Base-by-base conservation (phyloP, 2,888 invertebrate genomes). In the Drosophila melanosoma region DNA sequence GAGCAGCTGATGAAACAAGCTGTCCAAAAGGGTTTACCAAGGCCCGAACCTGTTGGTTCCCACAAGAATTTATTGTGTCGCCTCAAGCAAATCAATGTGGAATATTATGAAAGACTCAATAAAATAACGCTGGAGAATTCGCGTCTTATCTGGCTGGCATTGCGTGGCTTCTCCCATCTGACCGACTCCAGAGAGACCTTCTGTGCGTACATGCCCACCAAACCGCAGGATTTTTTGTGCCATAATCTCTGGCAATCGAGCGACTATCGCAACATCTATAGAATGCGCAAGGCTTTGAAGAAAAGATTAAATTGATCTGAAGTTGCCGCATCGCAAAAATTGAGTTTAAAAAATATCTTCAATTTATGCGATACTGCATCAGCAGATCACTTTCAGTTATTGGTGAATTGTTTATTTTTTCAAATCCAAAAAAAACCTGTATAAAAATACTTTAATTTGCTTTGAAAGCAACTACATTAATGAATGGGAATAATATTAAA, bases 191-290 rank as follows among this genome's bases (percentile, higher is more conserved):
- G 74, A 8, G 56, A 66, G 6, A 82, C 82, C 4, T 84, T 62
- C 26, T 85, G 71, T 7, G 72, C 87, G 2, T 85, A 89, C n/a
- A 69, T 85, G 71, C 85, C 85, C 3, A 54, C 75, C 17, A 67
- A 57, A 8, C 61, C 65, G 20, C 23, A 20, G 2, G 74, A 89
- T n/a, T 32, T 82, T 4, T 33, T 59, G 6, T 70, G 89, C 0
- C 38, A 57, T 3, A 59, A 59, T 57, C 6, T 67, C 0, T 84
- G 89, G 84, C 12, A 20, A 1, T 38, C 65, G 0, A 2, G 1
- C 0, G 67, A 85, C 1, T 74, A 15, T 51, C 70, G 86, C 1
- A 26, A 59, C 3, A n/a, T 85, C 58, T 35, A 17, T 0, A 5
- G 26, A 0, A 12, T 63, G 5, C 77, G 77, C 3, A 42, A 32